Conservation (phyloP, 1,140 invertebrate species). For the Brachionus manjavacas region DNA sequence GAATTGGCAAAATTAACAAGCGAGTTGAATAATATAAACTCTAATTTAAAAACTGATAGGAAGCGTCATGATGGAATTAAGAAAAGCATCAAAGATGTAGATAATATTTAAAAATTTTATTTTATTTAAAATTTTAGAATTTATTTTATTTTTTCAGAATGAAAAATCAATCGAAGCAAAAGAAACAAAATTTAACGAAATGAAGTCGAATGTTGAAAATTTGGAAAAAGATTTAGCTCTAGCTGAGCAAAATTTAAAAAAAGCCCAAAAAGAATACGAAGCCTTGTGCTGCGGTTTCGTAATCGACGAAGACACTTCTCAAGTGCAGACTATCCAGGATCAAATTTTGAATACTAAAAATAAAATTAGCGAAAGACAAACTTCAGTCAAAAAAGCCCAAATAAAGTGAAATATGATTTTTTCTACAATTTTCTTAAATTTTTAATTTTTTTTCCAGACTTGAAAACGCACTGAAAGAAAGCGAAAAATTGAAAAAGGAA, state of each 20-base stretch:
- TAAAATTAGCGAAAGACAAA: slow-evolving; percentile 37
- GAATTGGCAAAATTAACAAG: slow-evolving; percentile 31
- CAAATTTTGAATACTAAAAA: slow-evolving; percentile 40
- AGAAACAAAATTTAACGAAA: slow-evolving; percentile 33
- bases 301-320: slow-evolving; percentile 22
- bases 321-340: slow-evolving; percentile 37
- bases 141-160: background rate
- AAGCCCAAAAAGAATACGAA: slow-evolving; percentile 38
- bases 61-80: slow-evolving; percentile 8
- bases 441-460: background rate
- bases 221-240: slow-evolving; percentile 17
- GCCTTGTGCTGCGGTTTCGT: slow-evolving; percentile 32
- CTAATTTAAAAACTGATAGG: slow-evolving; percentile 15
- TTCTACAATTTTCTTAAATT: background rate
- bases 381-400: slow-evolving; percentile 29
- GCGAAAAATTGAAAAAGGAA: slow-evolving; percentile 25
- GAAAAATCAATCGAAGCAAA: slow-evolving; percentile 27
- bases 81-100: slow-evolving; percentile 31
- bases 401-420: slow-evolving; percentile 1
- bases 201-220: slow-evolving; percentile 29
- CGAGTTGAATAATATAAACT: background rate
- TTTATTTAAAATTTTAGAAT: slow-evolving; percentile 1
- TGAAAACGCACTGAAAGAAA: slow-evolving; percentile 24
- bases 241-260: slow-evolving; percentile 3
- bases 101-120: background rate